Evolutionary conservation across 2,797 vertebrate species (phyloP), one percentile per base, ranked within the genome.

Genomic region (Anguilla anguilla): DNA sequence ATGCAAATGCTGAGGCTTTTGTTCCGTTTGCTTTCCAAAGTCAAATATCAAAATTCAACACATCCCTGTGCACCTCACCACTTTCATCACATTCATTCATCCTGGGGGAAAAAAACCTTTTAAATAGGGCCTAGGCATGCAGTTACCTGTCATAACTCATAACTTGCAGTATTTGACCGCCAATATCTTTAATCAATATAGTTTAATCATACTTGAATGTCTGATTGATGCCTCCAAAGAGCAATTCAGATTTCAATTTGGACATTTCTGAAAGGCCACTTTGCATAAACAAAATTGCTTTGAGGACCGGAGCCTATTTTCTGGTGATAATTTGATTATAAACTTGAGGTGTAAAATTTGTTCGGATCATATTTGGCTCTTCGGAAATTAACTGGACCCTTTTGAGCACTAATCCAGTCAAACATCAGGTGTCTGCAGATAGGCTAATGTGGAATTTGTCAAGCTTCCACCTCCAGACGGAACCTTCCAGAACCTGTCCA

Each of bases 171-270:
- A 92, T 92, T 90, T 89, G 89, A 91, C 89, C 88, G 90, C 89
- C 91, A 92, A 94, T 93, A 93, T 89, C 90, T 87, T 88, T 31
- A 31, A 39, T 39, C 39, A 39, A 39, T 39, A 39, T 39, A 89
- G 92, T 94, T 96, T 96, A 96, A 97, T 97, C 96, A 96, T 94
- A 92, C 93, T 88, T 84, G 90, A 91, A 90, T 57, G 91, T 87
- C 87, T 92, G 89, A 92, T 89, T 89, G 91, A 88, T 89, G 93
- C 94, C 94, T 94, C 92, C 0, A 64, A 92, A 92, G 94, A 91
- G 90, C 51, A 88, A 90, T 91, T 92, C 87, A 86, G 86, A 90
- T 93, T 89, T 90, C 91, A 89, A 92, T 89, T 88, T 84, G 90
- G 90, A 92, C 92, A 91, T 93, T 91, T 86, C 90, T 90, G 91